Evolutionary conservation across 2,888 invertebrate species (phyloP), one percentile per base, ranked within the genome.

Genomic region (Kuschelorhynchus macadamiae): DNA sequence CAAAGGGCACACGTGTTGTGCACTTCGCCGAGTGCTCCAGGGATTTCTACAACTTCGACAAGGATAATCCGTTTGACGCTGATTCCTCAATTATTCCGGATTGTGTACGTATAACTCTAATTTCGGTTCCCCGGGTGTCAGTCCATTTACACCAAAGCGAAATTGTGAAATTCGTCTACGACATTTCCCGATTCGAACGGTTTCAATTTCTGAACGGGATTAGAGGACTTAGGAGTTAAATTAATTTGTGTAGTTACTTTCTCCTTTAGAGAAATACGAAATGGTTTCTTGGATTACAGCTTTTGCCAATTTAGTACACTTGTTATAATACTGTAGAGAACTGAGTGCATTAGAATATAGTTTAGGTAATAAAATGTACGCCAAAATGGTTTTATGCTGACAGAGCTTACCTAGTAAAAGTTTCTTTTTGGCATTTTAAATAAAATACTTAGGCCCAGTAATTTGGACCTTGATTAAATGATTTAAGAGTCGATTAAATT

Each of bases 1-100:
- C 82, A 82, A 81, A 82, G 79, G 77, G 79, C 80, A 81, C 82
- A 83, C 82, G 82, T 81, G 82, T 61, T 64, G 66, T 72, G 71
- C 74, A 71, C 56, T 68, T 76, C 77, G 77, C 73, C 73, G 77
- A 76, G 76, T 76, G 77, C 76, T 75, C 69, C 73, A 71, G 78
- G 80, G 79, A 78, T 79, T 79, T 78, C 76, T 72, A 70, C 73
- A 68, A 65, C 62, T 71, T 71, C 72, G 72, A 71, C 71, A 57
- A 67, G 74, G 77, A 77, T 80, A 80, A 80, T 80, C 80, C 76
- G 76, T 71, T 78, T 78, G 79, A 78, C 79, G 78, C 78, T 78
- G 78, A 79, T 80, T 79, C 77, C 77, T 72, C 77, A 78, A 78
- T 80, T 80, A 79, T 78, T 77, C 74, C 74, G 75, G 74, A 77